Evolutionary conservation across 1,140 invertebrate genomes (phyloP).

Genomic region (Arion vulgaris): DNA sequence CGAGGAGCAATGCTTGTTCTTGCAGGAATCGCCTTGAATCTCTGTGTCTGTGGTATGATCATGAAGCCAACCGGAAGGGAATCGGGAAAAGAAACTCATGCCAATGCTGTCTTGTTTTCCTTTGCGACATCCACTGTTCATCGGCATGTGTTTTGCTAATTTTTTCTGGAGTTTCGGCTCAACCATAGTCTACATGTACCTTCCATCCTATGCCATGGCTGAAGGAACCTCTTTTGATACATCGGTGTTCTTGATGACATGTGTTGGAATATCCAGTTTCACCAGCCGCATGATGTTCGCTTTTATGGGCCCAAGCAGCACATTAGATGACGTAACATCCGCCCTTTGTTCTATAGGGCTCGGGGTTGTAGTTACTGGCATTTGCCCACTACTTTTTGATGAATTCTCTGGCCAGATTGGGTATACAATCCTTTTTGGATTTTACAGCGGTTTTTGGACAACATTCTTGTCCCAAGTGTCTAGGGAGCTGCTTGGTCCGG

Average conservation of each 20-base stretch:
- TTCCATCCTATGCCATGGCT: slow-evolving; percentile 67
- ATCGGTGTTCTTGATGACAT: slow-evolving; percentile 59
- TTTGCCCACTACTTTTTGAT: slow-evolving; percentile 66
- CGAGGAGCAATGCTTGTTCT: slow-evolving; percentile 87
- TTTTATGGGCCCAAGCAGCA: slow-evolving; percentile 67
- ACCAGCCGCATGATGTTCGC: slow-evolving; percentile 64
- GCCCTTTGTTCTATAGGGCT: slow-evolving; percentile 63
- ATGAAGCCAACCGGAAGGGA: slow-evolving; percentile 56
- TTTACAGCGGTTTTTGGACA: slow-evolving; percentile 70
- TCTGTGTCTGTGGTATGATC: slow-evolving; percentile 85
- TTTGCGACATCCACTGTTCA: slow-evolving; percentile 63
- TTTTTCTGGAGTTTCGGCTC: slow-evolving; percentile 70
- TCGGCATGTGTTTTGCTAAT: slow-evolving; percentile 66
- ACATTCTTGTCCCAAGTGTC: slow-evolving; percentile 66
- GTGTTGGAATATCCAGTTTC: slow-evolving; percentile 65
- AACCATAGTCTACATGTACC: slow-evolving; percentile 67
- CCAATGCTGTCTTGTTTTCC: slow-evolving; percentile 66
- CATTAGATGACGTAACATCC: slow-evolving; percentile 66
- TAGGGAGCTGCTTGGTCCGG: slow-evolving; percentile 64
- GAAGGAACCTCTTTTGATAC: slow-evolving; percentile 58
- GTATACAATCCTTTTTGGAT: slow-evolving; percentile 67
- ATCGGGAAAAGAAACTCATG: slow-evolving; percentile 58
- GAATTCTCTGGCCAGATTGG: slow-evolving; percentile 66
- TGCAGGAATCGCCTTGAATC: slow-evolving; percentile 87
- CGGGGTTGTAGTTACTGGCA: slow-evolving; percentile 64